These are phyloP conservation scores for Hemaris fuciformis DNA, from an alignment of 2,888 invertebrate genomes.

Conservation along the genomic window DNA sequence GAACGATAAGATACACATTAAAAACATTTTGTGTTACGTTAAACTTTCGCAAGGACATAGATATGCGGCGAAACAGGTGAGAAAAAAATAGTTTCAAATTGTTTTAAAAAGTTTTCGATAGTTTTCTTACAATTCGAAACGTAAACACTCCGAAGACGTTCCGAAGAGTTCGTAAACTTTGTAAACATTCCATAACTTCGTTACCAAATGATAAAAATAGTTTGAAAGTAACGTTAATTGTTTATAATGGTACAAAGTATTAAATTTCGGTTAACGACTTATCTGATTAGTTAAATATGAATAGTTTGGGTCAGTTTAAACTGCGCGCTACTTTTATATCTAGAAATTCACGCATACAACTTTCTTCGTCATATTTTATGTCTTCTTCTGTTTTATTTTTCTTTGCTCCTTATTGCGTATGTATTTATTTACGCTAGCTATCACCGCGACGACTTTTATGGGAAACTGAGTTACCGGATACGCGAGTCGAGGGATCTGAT, in stretches of 20 bases:
- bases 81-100: slow-evolving; percentile 47
- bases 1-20: slow-evolving; percentile 70
- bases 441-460: slow-evolving; percentile 67
- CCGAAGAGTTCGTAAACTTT: slow-evolving; percentile 55
- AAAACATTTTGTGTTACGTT: slow-evolving; percentile 48
- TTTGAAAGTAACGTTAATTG: slow-evolving; percentile 36
- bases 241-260: slow-evolving; percentile 28
- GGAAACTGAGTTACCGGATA: slow-evolving; percentile 75
- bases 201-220: slow-evolving; percentile 50
- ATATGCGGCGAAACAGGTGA: slow-evolving; percentile 74
- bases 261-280: slow-evolving; percentile 47
- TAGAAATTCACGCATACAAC: neutral
- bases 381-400: slow-evolving; percentile 15
- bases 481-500: slow-evolving; percentile 88
- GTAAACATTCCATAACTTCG: slow-evolving; percentile 58
- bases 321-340: slow-evolving; percentile 27
- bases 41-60: slow-evolving; percentile 47
- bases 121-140: slow-evolving; percentile 42
- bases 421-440: slow-evolving; percentile 61
- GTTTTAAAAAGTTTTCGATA: slow-evolving; percentile 45
- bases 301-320: slow-evolving; percentile 28
- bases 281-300: slow-evolving; percentile 34
- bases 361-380: slow-evolving; percentile 23
- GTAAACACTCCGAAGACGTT: slow-evolving; percentile 44
- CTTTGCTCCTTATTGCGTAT: slow-evolving; percentile 35